Evolutionary conservation across 2,888 invertebrate species (phyloP).

Genomic region (Microchrysa polita): DNA sequence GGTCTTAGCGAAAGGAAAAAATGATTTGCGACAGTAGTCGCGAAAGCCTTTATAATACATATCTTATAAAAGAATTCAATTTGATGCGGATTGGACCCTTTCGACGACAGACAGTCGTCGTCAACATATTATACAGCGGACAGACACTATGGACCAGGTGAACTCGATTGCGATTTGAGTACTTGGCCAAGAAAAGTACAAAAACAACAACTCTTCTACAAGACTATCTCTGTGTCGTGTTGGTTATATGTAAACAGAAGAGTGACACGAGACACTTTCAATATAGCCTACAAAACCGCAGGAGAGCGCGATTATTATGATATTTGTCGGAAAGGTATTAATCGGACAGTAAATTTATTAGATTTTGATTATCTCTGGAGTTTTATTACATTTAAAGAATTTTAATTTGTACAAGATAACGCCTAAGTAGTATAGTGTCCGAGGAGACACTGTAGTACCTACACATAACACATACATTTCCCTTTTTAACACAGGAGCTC

Average conservation of each 20-base stretch:
- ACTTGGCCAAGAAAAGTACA: no score
- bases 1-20: no score
- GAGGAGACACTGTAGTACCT: neutral
- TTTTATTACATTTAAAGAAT: conserved; percentile 22
- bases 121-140: no score
- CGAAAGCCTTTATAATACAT: no score
- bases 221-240: no score
- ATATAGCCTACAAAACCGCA: conserved; percentile 20
- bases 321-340: conserved; percentile 11
- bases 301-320: conserved; percentile 21
- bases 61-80: neutral
- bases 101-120: no score
- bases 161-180: no score
- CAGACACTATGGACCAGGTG: no score
- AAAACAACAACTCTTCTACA: no score
- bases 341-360: conserved; percentile 23
- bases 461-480: neutral
- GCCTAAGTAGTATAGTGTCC: neutral
- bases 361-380: conserved; percentile 14
- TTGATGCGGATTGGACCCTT: neutral
- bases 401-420: conserved; percentile 6
- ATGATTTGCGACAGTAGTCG: no score
- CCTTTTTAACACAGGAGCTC: neutral
- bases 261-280: conserved; percentile 32
- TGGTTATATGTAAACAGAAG: conserved; percentile 14